Evolutionary conservation across 2,113 vertebrate genomes (phyloP).

Genomic region (Alligator sinensis): DNA sequence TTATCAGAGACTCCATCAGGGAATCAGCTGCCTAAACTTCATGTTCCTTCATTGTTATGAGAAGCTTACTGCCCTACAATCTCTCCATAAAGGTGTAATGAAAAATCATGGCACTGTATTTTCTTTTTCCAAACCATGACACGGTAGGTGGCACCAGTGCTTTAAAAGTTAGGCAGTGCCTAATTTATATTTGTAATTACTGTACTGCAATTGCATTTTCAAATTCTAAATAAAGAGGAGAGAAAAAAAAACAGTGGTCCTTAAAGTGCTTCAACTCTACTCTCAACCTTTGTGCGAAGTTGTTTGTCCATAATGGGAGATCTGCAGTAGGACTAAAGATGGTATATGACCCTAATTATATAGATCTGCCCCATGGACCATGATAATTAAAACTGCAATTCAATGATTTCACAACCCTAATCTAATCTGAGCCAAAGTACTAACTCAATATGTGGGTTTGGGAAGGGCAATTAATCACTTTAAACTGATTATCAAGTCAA

Average conservation of each 20-base stretch:
- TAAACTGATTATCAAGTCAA: not conserved
- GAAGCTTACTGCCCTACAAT: not conserved
- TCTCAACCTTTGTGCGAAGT: accelerated
- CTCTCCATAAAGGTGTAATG: not conserved
- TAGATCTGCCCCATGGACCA: not conserved
- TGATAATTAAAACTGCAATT: not conserved
- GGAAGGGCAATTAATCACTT: not conserved
- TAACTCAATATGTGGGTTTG: not conserved
- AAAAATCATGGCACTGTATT: not conserved
- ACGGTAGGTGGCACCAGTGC: not conserved
- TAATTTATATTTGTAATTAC: not conserved
- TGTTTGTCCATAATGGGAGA: not conserved
- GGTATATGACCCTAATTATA: accelerated
- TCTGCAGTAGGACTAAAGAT: not conserved
- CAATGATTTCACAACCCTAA: not conserved
- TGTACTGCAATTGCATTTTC: not conserved
- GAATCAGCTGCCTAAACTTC: not conserved
- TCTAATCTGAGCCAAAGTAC: not conserved
- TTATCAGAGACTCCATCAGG: not conserved
- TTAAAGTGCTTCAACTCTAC: not conserved
- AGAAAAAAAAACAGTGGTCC: accelerated
- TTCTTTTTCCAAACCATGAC: not conserved
- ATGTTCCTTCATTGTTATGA: not conserved
- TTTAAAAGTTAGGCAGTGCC: not conserved
- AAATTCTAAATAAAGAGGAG: not conserved